A percentile compares a stretch with the other conserved stretches of the same genome.
These are phyloP conservation scores for Clepsis dumicolana DNA, from an alignment of 2,888 invertebrate species.

Conservation along the genomic window DNA sequence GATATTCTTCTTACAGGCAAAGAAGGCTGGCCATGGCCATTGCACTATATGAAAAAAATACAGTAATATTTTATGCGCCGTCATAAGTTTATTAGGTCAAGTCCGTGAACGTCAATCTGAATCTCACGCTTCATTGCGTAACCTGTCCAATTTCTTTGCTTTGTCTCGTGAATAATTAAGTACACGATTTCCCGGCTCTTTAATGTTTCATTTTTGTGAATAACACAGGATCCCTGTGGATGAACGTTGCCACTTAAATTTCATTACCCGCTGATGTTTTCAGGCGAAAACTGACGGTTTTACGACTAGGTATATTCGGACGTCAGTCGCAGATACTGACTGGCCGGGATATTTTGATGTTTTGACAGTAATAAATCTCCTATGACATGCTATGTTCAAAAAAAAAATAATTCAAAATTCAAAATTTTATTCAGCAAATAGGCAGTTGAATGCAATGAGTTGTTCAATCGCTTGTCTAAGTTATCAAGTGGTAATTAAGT, in stretches of 20 bases:
- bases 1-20: no score
- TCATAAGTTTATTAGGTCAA: not conserved
- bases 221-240: not conserved
- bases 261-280: constrained; percentile 15
- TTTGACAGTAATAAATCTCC: not conserved
- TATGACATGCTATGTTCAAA: not conserved
- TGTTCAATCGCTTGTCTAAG: constrained; percentile 1
- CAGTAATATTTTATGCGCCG: not conserved
- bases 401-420: no score
- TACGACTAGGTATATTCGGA: constrained; percentile 29
- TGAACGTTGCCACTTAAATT: constrained; percentile 26
- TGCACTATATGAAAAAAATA: not conserved
- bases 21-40: no score
- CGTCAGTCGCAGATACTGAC: constrained; percentile 25
- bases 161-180: constrained; percentile 1
- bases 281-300: constrained; percentile 12
- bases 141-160: constrained; percentile 2
- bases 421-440: no score
- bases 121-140: not conserved
- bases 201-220: constrained; percentile 12
- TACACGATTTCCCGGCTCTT: constrained; percentile 3
- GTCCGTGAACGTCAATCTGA: not conserved
- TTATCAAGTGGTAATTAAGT: not conserved
- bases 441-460: no score
- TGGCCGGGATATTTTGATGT: constrained; percentile 16